Conservation (phyloP, 2,797 vertebrate species). For the Malurus splendens region DNA sequence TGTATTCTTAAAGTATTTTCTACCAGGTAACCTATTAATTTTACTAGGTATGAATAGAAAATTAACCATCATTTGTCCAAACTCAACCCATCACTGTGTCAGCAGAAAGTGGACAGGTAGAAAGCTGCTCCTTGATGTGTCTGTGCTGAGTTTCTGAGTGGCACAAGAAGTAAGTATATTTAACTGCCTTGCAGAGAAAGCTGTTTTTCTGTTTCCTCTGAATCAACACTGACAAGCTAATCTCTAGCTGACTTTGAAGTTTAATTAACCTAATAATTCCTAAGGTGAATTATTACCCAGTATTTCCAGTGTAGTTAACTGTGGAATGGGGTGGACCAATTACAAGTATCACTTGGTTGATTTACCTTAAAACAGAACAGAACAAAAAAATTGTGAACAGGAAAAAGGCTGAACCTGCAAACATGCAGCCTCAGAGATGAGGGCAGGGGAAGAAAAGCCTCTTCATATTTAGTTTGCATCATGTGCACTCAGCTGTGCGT, state of each 20-base stretch:
- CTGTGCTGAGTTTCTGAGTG: not conserved
- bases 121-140: not conserved
- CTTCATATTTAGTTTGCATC: not conserved
- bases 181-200: not conserved
- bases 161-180: not conserved
- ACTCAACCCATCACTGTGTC: not conserved
- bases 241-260: not conserved
- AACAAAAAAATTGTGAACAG: not conserved
- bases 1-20: not conserved
- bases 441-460: not conserved
- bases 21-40: not conserved
- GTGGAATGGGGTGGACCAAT: not conserved
- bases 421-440: not conserved
- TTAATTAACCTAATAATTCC: not conserved
- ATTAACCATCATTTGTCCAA: not conserved
- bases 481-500: not conserved
- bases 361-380: not conserved
- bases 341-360: not conserved
- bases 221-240: not conserved
- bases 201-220: not conserved
- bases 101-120: not conserved
- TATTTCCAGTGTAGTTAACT: not conserved
- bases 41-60: not conserved
- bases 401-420: not conserved
- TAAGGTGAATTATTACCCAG: not conserved